phyloP scores from a whole-genome alignment of 1,140 invertebrate genomes.

The Patella vulgata region DNA sequence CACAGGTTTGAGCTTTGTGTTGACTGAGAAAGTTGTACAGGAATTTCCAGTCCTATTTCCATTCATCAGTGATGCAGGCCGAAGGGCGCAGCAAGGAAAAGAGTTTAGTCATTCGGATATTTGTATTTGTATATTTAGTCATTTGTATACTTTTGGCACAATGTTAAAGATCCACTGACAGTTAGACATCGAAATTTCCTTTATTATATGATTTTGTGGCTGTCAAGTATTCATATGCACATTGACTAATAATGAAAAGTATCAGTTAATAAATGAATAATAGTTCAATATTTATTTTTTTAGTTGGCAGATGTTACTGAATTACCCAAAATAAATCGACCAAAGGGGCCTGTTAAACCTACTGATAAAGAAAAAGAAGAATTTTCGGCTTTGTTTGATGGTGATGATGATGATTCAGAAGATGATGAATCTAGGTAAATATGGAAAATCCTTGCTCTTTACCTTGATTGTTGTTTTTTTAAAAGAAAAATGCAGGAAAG shows the following conservation, averaged over 20 bases:
- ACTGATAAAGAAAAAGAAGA: slow-evolving; percentile 50
- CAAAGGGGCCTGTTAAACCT: slow-evolving; percentile 34
- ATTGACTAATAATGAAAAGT: too few species aligned
- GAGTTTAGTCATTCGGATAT: too few species aligned
- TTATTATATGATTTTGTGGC: slow-evolving; percentile 18
- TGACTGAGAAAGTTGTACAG: too few species aligned
- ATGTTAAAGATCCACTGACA: not conserved
- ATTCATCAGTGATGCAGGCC: too few species aligned
- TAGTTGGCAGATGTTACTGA: slow-evolving; percentile 26
- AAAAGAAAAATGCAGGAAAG: not conserved
- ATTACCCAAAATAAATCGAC: slow-evolving; percentile 37
- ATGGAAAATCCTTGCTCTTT: not conserved
- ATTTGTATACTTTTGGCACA: too few species aligned
- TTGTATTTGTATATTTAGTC: too few species aligned
- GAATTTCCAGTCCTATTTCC: too few species aligned
- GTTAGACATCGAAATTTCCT: slow-evolving; percentile 9
- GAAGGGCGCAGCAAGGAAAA: too few species aligned
- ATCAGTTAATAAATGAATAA: too few species aligned
- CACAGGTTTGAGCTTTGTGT: too few species aligned
- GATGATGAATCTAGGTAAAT: slow-evolving; percentile 40
- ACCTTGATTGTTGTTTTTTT: not conserved
- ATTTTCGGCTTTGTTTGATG: slow-evolving; percentile 54
- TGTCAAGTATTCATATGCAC: too few species aligned
- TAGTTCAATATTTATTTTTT: slow-evolving; percentile 11
- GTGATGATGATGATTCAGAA: slow-evolving; percentile 47